These are phyloP conservation scores for Neotoma lepida DNA, from an alignment of 2,113 vertebrate genomes.

Conservation along the genomic window DNA sequence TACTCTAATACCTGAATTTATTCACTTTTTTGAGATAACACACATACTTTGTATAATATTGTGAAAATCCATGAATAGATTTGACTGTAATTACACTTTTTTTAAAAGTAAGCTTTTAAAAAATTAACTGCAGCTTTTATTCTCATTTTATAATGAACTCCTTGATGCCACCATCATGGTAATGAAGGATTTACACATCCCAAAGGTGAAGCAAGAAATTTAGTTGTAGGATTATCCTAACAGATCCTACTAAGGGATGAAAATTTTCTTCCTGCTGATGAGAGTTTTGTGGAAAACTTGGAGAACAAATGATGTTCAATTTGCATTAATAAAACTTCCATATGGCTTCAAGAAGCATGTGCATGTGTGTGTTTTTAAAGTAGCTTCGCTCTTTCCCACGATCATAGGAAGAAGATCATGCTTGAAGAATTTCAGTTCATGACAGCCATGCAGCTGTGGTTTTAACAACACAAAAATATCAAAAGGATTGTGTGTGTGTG, in stretches of 20 bases:
- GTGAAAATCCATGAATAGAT: neutral
- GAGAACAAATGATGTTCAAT: constrained; percentile 67
- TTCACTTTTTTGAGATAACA: constrained; percentile 32
- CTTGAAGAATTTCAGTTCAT: constrained; percentile 74
- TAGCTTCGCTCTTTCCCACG: constrained; percentile 73
- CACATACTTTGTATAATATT: neutral
- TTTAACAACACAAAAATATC: constrained; percentile 54
- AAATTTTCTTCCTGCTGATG: constrained; percentile 7
- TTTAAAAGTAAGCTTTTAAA: neutral
- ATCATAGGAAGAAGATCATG: constrained; percentile 71
- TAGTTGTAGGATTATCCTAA: neutral
- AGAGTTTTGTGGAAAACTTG: constrained; percentile 56
- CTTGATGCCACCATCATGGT: neutral
- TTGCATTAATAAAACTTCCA: constrained; percentile 74
- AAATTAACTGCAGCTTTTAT: neutral
- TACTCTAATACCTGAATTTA: constrained; percentile 54
- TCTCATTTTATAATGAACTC: neutral
- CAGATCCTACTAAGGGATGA: neutral
- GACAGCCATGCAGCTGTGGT: constrained; percentile 63
- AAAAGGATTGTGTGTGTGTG: neutral
- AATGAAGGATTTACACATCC: neutral
- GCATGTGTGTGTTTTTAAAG: constrained; percentile 71
- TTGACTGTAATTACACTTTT: neutral
- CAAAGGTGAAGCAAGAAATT: neutral
- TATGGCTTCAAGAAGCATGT: constrained; percentile 74